Conservation (phyloP, 2,888 invertebrate genomes). For the Sceliomorpha sp. region DNA sequence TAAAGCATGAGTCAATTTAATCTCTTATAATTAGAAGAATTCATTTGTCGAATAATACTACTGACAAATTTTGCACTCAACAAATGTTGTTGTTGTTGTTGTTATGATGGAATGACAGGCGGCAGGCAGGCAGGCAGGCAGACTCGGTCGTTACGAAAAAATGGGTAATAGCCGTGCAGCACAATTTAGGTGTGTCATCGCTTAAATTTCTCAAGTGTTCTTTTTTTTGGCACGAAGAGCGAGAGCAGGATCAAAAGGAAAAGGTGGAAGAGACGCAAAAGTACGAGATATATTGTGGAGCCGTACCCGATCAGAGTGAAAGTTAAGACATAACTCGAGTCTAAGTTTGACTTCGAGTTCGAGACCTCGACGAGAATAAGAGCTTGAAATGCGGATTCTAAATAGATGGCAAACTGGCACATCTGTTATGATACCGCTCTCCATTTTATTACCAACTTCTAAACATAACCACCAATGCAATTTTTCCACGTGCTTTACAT, state of each 20-base stretch:
- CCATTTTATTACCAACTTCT: conserved; percentile 35
- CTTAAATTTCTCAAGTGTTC: conserved; percentile 23
- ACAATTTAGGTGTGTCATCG: conserved; percentile 28
- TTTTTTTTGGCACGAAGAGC: conserved; percentile 39
- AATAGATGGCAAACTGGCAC: conserved; percentile 45
- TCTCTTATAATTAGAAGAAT: too few species aligned
- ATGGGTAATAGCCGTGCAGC: too few species aligned
- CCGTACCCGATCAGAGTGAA: conserved; percentile 72
- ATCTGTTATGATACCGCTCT: conserved; percentile 34
- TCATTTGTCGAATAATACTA: too few species aligned
- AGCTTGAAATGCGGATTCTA: conserved; percentile 52
- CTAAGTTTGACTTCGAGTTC: conserved; percentile 50
- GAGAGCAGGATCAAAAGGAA: conserved; percentile 49
- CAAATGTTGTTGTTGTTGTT: too few species aligned
- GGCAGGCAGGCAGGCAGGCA: too few species aligned
- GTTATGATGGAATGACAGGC: too few species aligned
- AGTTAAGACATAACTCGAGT: conserved; percentile 66
- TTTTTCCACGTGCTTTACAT: too few species aligned
- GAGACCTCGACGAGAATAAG: conserved; percentile 48
- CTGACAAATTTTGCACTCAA: too few species aligned
- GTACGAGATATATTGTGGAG: conserved; percentile 65
- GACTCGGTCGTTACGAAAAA: too few species aligned
- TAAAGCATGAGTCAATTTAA: too few species aligned
- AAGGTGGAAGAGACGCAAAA: conserved; percentile 50
- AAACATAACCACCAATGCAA: conserved; percentile 29